These are phyloP conservation scores for Hydrocynus forskahlii DNA, from an alignment of 2,797 vertebrate genomes.

Conservation along the genomic window DNA sequence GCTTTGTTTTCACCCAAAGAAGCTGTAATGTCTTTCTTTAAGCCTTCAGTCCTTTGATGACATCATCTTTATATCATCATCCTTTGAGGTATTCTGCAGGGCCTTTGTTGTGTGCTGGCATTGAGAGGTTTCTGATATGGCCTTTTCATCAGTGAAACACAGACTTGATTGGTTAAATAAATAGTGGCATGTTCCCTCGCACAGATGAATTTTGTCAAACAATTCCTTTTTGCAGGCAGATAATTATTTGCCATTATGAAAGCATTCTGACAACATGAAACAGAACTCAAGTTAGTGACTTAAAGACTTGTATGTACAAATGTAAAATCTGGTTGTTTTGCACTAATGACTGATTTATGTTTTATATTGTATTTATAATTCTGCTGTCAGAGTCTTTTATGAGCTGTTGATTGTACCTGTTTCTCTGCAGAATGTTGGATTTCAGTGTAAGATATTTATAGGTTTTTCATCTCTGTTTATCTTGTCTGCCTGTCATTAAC, in stretches of 20 bases:
- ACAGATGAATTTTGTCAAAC: not conserved
- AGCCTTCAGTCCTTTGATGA: constrained; percentile 11
- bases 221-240: not conserved
- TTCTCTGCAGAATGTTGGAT: not conserved
- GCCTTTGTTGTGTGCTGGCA: constrained; percentile 8
- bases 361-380: not conserved
- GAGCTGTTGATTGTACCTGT: not conserved
- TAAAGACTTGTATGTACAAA: not conserved
- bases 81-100: not conserved
- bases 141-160: not conserved
- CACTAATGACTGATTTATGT: not conserved
- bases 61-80: not conserved
- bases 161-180: not conserved
- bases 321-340: not conserved
- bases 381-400: not conserved
- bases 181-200: not conserved
- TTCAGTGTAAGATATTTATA: not conserved
- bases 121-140: not conserved
- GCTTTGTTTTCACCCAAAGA: not conserved
- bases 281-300: not conserved
- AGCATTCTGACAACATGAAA: not conserved
- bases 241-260: not conserved
- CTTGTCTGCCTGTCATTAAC: not conserved
- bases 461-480: not conserved
- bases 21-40: not conserved